Conservation (phyloP, 2,888 invertebrate genomes). For the Scaeva pyrastri region DNA sequence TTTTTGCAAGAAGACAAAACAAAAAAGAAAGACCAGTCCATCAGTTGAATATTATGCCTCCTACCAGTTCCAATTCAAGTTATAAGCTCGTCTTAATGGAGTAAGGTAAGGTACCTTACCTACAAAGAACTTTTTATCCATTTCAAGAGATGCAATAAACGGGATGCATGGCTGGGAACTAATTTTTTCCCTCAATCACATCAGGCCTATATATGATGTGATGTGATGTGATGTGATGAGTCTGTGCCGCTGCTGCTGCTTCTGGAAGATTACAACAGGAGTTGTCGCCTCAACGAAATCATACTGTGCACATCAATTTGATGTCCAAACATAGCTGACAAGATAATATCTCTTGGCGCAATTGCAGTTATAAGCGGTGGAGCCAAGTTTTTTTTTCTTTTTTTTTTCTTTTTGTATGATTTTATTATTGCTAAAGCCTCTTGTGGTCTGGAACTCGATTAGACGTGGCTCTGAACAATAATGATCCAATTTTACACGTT, state of each 20-base stretch:
- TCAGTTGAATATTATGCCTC: conserved; percentile 1
- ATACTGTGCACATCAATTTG: conserved; percentile 28
- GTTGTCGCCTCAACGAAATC: conserved; percentile 29
- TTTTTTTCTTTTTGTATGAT: no score
- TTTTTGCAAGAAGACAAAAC: neutral
- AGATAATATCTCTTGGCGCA: conserved; percentile 45
- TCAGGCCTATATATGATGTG: neutral
- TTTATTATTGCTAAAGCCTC: neutral
- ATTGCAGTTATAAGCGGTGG: neutral
- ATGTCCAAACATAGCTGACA: conserved; percentile 47
- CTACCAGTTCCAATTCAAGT: conserved; percentile 3
- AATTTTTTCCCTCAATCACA: conserved; percentile 37
- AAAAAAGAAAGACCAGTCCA: neutral
- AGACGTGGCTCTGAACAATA: conserved; percentile 26
- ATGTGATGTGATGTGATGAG: no score
- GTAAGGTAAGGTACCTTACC: no score
- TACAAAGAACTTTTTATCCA: conserved; percentile 14
- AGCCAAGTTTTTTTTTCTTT: conserved; percentile 9
- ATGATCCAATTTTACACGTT: conserved; percentile 41
- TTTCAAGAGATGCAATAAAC: neutral
- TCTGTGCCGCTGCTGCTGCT: no score
- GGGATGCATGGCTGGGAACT: conserved; percentile 15
- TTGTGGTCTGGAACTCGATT: conserved; percentile 8
- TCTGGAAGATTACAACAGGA: no score
- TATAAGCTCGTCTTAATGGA: neutral